Percentiles rank a stretch among this genome's conserved stretches.
phyloP scores from a whole-genome alignment of 2,888 invertebrate genomes.

The Oithona nana region DNA sequence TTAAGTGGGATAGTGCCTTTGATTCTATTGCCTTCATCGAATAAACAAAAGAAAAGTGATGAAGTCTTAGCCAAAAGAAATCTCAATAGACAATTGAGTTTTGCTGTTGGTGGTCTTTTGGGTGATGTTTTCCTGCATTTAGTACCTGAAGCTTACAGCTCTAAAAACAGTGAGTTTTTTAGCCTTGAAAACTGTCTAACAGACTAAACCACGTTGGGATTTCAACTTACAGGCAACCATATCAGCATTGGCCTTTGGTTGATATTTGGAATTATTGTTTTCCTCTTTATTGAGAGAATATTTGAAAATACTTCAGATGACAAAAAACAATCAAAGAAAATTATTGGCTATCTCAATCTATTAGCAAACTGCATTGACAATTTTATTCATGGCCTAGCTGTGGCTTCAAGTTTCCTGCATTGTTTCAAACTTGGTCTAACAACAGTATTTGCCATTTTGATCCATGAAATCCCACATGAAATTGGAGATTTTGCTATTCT shows the following conservation, averaged over 20 bases:
- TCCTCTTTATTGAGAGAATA: conserved; percentile 78
- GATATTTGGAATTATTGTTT: conserved; percentile 57
- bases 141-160: conserved; percentile 71
- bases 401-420: conserved; percentile 56
- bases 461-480: conserved; percentile 98
- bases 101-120: conserved; percentile 82
- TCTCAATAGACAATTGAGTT: conserved; percentile 44
- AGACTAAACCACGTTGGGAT: not conserved
- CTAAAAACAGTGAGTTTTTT: no score
- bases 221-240: conserved; percentile 23
- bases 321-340: conserved; percentile 40
- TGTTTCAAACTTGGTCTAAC: conserved; percentile 51
- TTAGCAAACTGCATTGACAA: conserved; percentile 98
- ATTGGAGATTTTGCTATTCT: conserved; percentile 98
- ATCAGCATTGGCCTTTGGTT: conserved; percentile 23
- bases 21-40: conserved; percentile 78
- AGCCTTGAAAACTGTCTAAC: no score
- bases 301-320: conserved; percentile 53
- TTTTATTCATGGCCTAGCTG: conserved; percentile 96
- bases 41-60: conserved; percentile 39
- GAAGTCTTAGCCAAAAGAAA: not conserved
- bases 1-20: conserved; percentile 82
- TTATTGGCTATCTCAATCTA: conserved; percentile 87
- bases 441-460: conserved; percentile 82
- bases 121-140: conserved; percentile 97